A percentile compares a stretch with the other conserved stretches of the same genome.
Conservation (phyloP, 2,888 invertebrate genomes). For the Copidosoma aretas region DNA sequence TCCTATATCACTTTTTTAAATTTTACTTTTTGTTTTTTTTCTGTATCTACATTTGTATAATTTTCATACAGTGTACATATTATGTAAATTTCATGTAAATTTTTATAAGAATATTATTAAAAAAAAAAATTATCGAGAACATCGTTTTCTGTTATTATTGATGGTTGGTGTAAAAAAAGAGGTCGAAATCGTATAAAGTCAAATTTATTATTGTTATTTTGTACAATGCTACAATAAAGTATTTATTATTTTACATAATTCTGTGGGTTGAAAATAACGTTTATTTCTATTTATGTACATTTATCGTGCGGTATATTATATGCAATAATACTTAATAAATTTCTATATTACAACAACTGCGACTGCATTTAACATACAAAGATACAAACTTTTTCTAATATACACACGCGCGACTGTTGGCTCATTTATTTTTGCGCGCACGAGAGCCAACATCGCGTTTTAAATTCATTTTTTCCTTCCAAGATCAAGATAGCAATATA, state of each 20-base stretch:
- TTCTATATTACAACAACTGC: conserved; percentile 55
- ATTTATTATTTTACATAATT: conserved; percentile 60
- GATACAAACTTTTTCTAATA: conserved; percentile 57
- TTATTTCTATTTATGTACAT: conserved; percentile 61
- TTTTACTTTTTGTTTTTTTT: no score
- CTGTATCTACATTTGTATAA: conserved; percentile 6
- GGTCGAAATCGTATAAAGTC: no score
- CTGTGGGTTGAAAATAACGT: conserved; percentile 61
- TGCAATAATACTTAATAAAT: conserved; percentile 59
- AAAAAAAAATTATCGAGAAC: background rate
- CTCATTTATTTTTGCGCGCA: conserved; percentile 43
- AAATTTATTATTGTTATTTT: conserved; percentile 53
- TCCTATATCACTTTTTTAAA: no score
- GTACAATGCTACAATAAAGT: conserved; percentile 61
- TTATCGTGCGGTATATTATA: conserved; percentile 58
- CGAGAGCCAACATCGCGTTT: conserved; percentile 45
- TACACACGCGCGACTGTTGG: conserved; percentile 53
- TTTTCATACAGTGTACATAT: conserved; percentile 23
- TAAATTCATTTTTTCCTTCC: conserved; percentile 42
- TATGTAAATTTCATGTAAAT: conserved; percentile 35
- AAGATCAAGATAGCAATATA: conserved; percentile 47
- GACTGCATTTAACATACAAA: conserved; percentile 58
- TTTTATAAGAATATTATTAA: background rate
- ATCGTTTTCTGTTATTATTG: no score
- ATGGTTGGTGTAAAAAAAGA: background rate